phyloP scores from a whole-genome alignment of 2,113 vertebrate genomes.

The Shinisaurus crocodilurus region DNA sequence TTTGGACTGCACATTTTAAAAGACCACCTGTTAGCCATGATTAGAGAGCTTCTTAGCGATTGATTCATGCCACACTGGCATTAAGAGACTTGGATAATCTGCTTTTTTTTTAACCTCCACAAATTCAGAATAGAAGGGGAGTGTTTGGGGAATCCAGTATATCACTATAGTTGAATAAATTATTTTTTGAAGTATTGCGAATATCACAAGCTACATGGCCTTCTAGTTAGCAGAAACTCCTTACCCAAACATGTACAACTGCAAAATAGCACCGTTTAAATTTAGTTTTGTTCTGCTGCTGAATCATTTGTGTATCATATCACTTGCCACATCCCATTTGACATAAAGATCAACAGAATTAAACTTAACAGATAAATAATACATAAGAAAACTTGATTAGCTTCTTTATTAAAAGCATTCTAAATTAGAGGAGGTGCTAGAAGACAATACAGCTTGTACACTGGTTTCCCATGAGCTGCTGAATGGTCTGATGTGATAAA shows the following conservation, averaged over 20 bases:
- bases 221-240: constrained; percentile 59
- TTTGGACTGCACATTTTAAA: constrained; percentile 16
- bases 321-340: constrained; percentile 73
- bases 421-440: constrained; percentile 88
- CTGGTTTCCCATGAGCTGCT: constrained; percentile 91
- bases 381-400: constrained; percentile 89
- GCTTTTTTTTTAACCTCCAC: not conserved
- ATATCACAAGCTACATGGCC: constrained; percentile 49
- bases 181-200: constrained; percentile 43
- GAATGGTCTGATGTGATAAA: constrained; percentile 95
- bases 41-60: not conserved
- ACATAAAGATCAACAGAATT: constrained; percentile 71
- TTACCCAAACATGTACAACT: constrained; percentile 65
- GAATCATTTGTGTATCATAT: constrained; percentile 73
- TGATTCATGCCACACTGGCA: not conserved
- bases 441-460: constrained; percentile 95
- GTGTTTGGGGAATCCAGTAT: fast-evolving
- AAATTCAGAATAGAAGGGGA: fast-evolving
- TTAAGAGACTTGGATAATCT: not conserved
- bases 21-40: not conserved
- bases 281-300: constrained; percentile 69
- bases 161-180: constrained; percentile 23
- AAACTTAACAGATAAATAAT: constrained; percentile 84
- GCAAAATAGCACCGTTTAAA: constrained; percentile 70
- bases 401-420: constrained; percentile 98